Percentiles rank a stretch among this genome's conserved stretches.
phyloP scores from a whole-genome alignment of 2,888 invertebrate genomes.

The Protonemura montana region DNA sequence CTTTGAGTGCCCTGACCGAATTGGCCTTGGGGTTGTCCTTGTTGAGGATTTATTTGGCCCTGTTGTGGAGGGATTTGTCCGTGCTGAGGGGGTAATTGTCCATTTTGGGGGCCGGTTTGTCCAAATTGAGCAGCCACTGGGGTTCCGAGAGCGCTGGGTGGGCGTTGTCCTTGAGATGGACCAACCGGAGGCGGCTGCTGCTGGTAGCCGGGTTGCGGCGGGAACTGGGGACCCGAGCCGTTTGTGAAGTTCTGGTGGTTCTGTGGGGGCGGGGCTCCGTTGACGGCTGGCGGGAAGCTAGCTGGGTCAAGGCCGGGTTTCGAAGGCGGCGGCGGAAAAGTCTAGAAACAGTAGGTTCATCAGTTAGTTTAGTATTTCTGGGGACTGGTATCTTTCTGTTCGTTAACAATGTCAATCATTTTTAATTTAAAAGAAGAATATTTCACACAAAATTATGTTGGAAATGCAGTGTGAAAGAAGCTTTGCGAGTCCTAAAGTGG shows the following conservation, averaged over 20 bases:
- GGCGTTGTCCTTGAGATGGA: not conserved
- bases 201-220: conserved; percentile 40
- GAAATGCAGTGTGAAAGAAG: no score
- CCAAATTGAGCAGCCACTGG: conserved; percentile 36
- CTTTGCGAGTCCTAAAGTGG: no score
- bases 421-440: no score
- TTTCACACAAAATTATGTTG: no score
- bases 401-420: no score
- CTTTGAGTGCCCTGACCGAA: conserved; percentile 10
- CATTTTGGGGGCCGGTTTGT: conserved; percentile 35
- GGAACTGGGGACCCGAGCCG: conserved; percentile 41
- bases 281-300: conserved; percentile 36
- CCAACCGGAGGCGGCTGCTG: not conserved
- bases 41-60: conserved; percentile 50
- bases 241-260: conserved; percentile 43
- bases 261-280: conserved; percentile 35
- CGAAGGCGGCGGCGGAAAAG: conserved; percentile 37
- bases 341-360: not conserved
- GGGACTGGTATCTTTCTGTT: no score
- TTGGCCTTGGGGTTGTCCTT: conserved; percentile 43
- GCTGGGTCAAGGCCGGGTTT: conserved; percentile 42
- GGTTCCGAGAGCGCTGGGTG: conserved; percentile 44
- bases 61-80: conserved; percentile 51
- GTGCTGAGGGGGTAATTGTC: conserved; percentile 43
- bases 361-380: no score